These are phyloP conservation scores for Phyllotis vaccarum DNA, from an alignment of 2,797 vertebrate species.

Conservation along the genomic window DNA sequence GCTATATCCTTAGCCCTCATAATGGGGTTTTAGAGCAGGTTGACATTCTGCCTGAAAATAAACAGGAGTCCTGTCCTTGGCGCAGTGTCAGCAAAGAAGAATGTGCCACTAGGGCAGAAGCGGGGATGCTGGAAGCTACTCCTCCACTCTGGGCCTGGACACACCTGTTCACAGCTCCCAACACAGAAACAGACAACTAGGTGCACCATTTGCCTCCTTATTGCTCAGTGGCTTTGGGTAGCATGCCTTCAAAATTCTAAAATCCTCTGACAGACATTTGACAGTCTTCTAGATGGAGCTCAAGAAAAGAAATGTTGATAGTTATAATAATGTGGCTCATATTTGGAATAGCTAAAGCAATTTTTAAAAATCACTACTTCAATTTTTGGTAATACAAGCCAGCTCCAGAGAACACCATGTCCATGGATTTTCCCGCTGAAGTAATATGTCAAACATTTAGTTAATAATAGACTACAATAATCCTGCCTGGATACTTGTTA, in stretches of 20 bases:
- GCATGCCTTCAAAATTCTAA: slow-evolving; percentile 31
- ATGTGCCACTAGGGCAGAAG: not conserved
- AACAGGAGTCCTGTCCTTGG: not conserved
- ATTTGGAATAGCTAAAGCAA: not conserved
- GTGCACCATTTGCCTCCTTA: not conserved
- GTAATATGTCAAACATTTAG: not conserved
- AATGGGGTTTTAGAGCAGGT: not conserved
- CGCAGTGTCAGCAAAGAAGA: slow-evolving; percentile 44
- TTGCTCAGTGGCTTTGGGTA: not conserved
- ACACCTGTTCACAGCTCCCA: slow-evolving; percentile 29
- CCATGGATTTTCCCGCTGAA: slow-evolving; percentile 3
- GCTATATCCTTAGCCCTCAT: not conserved
- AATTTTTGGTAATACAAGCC: not conserved
- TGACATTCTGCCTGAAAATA: not conserved
- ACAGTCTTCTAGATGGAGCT: not conserved
- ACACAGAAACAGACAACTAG: not conserved
- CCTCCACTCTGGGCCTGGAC: not conserved
- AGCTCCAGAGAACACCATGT: not conserved
- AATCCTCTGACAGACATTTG: not conserved
- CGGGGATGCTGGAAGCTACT: not conserved
- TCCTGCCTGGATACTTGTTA: slow-evolving; percentile 9
- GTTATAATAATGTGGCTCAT: not conserved
- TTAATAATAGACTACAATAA: not conserved
- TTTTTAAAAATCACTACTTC: not conserved
- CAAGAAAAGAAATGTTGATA: not conserved